These are phyloP conservation scores for Ochropacha duplaris DNA, from an alignment of 2,888 invertebrate species.

Conservation along the genomic window DNA sequence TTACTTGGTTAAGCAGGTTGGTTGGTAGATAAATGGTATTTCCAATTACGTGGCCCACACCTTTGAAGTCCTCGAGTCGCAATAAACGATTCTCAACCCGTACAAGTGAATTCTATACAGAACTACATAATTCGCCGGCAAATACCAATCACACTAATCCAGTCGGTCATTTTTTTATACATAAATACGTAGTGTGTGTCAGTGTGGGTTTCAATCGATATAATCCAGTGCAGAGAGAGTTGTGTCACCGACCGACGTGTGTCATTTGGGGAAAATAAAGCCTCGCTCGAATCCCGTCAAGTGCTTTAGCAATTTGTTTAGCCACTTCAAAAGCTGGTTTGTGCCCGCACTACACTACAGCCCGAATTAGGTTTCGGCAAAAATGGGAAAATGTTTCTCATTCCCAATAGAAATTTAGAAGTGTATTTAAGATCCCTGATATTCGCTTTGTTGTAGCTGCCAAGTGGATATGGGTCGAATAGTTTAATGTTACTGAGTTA, in stretches of 20 bases:
- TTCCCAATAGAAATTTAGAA: constrained; percentile 7
- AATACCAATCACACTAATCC: constrained; percentile 46
- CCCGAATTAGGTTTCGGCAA: constrained; percentile 18
- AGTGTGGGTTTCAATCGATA: constrained; percentile 49
- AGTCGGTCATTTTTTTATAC: constrained; percentile 43
- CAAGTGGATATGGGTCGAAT: background rate
- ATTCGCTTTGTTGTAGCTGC: background rate
- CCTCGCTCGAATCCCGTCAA: constrained; percentile 62
- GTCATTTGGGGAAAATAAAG: constrained; percentile 67
- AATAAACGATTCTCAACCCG: constrained; percentile 26
- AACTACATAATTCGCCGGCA: constrained; percentile 25
- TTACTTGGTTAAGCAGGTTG: background rate
- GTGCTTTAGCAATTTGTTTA: constrained; percentile 69
- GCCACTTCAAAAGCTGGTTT: constrained; percentile 64
- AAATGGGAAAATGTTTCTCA: constrained; percentile 14
- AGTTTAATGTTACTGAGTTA: background rate
- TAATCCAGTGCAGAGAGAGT: constrained; percentile 51
- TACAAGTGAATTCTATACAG: constrained; percentile 30
- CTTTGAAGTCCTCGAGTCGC: background rate
- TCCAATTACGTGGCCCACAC: constrained; percentile 11
- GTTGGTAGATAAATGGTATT: constrained; percentile 14
- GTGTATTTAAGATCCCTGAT: background rate
- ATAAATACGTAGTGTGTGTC: constrained; percentile 24
- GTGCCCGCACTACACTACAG: constrained; percentile 29
- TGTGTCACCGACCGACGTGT: constrained; percentile 41